Evolutionary conservation across 2,888 invertebrate genomes (phyloP), one percentile per base, ranked within the genome.

Genomic region (Matsumyia berberina): DNA sequence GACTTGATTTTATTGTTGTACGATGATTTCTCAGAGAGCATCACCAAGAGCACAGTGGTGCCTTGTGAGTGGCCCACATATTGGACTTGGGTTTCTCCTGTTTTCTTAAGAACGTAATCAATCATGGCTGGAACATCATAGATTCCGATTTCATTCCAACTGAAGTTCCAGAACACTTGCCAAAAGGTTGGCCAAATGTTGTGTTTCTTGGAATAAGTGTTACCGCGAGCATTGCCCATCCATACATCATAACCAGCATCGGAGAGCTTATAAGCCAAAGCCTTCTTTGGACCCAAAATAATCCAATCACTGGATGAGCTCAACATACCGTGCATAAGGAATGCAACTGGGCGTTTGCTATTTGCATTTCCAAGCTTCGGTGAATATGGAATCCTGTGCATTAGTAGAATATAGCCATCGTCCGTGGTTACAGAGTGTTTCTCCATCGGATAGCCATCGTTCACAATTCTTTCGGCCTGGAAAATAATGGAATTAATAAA

Each of bases 61-160:
- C 98, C 98, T 95, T 98, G 97, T 0, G 97, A 98, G 91, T 98
- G 97, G 0, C 98, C 98, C 42, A 97, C 92, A 90, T 97, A 98
- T 12, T 89, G 89, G 15, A 90, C 49, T 53, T 89, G 64, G 4
- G 58, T 17, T 37, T 89, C 76, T 1, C 87, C 88, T 0, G 89
- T 90, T 0, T 44, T 5, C 0, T 76, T n/a, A 31, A 91, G 90
- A 0, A 94, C 92, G 88, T 96, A 95, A 90, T 97, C 95, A 70
- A 98, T 94, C 87, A 94, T 95, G 0, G 97, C 96, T 8, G 98
- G 97, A 69, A 98, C 89, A 91, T 99, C 99, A 89, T 96, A 94
- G 33, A 94, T 90, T 0, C 96, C 97, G 92, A 97, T 96, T 91
- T 99, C 97, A 88, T 98, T 96, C 93, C 96, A 98, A 88, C 97